Percentiles rank a stretch among this genome's conserved stretches.
phyloP scores from a whole-genome alignment of 2,797 vertebrate species.

The Rousettus madagascariensis region DNA sequence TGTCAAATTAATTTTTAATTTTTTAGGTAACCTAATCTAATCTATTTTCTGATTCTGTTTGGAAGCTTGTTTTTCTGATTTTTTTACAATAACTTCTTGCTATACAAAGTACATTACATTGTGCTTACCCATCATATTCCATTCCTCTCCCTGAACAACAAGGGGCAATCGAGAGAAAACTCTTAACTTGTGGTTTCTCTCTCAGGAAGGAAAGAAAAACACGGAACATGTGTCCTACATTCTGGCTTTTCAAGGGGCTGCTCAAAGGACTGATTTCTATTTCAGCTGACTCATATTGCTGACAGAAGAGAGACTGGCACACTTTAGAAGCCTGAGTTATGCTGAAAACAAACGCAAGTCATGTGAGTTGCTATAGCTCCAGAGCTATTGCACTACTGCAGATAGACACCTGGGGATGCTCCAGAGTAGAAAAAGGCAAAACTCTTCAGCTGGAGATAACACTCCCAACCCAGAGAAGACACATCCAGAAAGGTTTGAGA shows the following conservation, averaged over 20 bases:
- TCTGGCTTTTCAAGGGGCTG: background rate
- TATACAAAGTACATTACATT: background rate
- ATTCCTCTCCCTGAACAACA: background rate
- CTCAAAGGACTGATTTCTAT: background rate
- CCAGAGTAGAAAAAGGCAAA: background rate
- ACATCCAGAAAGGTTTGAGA: background rate
- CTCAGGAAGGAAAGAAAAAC: background rate
- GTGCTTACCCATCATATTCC: background rate
- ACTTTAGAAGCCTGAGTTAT: background rate
- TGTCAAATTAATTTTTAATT: slow-evolving; percentile 14
- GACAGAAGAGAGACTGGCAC: background rate
- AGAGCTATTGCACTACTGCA: background rate
- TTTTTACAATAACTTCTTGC: background rate
- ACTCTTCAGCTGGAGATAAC: background rate
- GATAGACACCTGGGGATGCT: background rate
- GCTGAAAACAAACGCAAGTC: background rate
- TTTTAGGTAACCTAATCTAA: background rate
- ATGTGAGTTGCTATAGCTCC: background rate
- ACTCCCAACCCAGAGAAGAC: background rate
- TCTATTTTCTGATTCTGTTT: background rate
- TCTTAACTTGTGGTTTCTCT: background rate
- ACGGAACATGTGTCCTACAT: background rate
- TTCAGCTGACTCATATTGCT: background rate
- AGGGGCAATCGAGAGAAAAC: background rate
- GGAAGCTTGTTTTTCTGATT: background rate